These are phyloP conservation scores for Porites australiensis DNA, from an alignment of 64 coral and sea anemone species.

Conservation along the genomic window DNA sequence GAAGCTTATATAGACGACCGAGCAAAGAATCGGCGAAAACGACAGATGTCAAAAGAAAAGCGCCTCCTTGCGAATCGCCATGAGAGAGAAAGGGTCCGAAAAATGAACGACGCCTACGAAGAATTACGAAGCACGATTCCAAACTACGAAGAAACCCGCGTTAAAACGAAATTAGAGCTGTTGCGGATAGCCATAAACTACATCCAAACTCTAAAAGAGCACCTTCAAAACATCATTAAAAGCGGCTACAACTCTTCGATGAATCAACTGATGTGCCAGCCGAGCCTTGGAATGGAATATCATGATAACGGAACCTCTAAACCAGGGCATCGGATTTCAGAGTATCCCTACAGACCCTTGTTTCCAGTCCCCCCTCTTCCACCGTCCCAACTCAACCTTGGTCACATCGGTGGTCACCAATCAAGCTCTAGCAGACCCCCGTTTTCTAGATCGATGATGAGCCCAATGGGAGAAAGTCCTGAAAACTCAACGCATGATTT, in stretches of 20 bases:
- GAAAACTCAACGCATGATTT: not conserved
- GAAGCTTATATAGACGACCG: not conserved
- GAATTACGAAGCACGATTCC: constrained; percentile 46
- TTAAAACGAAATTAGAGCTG: constrained; percentile 54
- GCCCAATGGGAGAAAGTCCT: not conserved
- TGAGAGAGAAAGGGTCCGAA: constrained; percentile 63
- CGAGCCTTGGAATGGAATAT: not conserved
- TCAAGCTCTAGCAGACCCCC: not conserved
- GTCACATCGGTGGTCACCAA: not conserved
- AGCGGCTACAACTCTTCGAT: not conserved
- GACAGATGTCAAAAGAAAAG: constrained; percentile 35
- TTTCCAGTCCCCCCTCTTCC: not conserved
- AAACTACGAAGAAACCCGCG: constrained; percentile 24
- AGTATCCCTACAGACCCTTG: not conserved
- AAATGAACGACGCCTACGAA: constrained; percentile 73
- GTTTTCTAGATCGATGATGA: not conserved
- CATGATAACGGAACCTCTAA: not conserved
- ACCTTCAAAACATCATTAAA: not conserved
- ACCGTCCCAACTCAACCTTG: not conserved
- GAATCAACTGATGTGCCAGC: not conserved
- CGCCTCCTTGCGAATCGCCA: constrained; percentile 50
- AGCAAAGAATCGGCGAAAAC: not conserved
- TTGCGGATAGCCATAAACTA: constrained; percentile 62
- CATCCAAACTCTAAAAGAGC: constrained; percentile 46
- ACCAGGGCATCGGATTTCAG: not conserved